Conservation (phyloP, 2,797 vertebrate genomes). For the Clarias laeviceps region DNA sequence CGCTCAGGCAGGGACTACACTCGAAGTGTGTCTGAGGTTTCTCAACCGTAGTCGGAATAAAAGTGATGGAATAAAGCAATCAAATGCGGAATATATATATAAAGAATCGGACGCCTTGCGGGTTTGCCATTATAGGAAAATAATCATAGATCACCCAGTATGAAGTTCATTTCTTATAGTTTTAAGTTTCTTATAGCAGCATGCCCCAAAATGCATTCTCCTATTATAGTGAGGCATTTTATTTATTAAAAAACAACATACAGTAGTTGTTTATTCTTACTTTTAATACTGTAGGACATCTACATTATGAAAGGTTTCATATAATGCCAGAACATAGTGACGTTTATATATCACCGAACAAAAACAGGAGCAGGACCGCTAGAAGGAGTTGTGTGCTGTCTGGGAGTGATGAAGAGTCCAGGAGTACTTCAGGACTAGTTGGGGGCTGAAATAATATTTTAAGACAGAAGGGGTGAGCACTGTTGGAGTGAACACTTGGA, state of each 20-base stretch:
- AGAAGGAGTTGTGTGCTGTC: conserved; percentile 1
- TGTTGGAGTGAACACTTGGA: conserved; percentile 8
- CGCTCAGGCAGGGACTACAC: not conserved
- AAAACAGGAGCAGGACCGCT: not conserved
- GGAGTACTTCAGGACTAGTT: not conserved
- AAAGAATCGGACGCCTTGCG: not conserved
- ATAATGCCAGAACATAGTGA: not conserved
- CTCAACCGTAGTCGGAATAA: not conserved
- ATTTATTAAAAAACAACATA: not conserved
- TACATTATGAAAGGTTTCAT: not conserved
- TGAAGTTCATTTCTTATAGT: not conserved
- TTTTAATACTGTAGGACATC: not conserved
- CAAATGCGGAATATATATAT: not conserved
- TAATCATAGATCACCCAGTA: not conserved
- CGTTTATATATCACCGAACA: not conserved
- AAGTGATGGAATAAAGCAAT: conserved; percentile 1
- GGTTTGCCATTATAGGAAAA: not conserved
- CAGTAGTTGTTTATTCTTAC: not conserved
- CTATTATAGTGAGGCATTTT: not conserved
- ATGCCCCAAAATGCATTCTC: not conserved
- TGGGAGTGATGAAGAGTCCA: conserved; percentile 26
- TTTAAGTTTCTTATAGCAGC: not conserved
- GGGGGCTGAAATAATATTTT: conserved; percentile 43
- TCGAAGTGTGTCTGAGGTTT: not conserved
- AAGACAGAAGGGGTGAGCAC: conserved; percentile 13